Evolutionary conservation across 2,797 vertebrate species (phyloP).

Genomic region (Ptychobarbus kaznakovi): DNA sequence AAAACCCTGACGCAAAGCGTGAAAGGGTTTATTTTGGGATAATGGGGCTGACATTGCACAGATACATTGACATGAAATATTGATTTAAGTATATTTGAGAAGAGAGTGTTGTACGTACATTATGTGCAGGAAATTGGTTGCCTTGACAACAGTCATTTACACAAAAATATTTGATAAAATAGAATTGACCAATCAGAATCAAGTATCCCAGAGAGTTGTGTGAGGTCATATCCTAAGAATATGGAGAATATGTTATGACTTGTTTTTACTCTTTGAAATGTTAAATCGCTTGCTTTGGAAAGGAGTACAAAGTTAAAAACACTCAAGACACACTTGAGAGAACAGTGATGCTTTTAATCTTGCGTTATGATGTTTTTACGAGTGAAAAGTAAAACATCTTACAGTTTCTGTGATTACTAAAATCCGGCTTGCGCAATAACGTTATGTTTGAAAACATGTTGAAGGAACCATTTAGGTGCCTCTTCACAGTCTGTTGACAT

Average conservation of each 20-base stretch:
- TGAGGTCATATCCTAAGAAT: background rate
- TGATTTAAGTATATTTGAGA: background rate
- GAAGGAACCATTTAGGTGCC: background rate
- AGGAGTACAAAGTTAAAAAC: background rate
- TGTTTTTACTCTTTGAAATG: constrained; percentile 8
- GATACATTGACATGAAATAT: background rate
- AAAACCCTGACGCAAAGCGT: background rate
- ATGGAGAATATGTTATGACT: background rate
- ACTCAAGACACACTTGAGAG: constrained; percentile 1
- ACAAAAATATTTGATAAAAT: background rate
- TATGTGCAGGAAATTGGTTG: background rate
- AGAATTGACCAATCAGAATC: background rate
- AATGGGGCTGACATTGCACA: background rate
- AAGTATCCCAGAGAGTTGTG: background rate
- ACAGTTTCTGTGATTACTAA: background rate
- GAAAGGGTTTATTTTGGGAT: constrained; percentile 10
- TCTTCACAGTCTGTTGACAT: background rate
- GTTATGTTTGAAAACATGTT: background rate
- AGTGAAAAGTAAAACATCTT: background rate
- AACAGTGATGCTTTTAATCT: background rate
- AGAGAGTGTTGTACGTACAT: background rate
- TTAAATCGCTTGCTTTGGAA: background rate
- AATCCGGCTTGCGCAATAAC: background rate
- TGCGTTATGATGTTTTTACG: background rate
- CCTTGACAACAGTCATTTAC: background rate